Evolutionary conservation across 2,797 vertebrate genomes (phyloP), one percentile per base, ranked within the genome.

Genomic region (Novumbra hubbsi): DNA sequence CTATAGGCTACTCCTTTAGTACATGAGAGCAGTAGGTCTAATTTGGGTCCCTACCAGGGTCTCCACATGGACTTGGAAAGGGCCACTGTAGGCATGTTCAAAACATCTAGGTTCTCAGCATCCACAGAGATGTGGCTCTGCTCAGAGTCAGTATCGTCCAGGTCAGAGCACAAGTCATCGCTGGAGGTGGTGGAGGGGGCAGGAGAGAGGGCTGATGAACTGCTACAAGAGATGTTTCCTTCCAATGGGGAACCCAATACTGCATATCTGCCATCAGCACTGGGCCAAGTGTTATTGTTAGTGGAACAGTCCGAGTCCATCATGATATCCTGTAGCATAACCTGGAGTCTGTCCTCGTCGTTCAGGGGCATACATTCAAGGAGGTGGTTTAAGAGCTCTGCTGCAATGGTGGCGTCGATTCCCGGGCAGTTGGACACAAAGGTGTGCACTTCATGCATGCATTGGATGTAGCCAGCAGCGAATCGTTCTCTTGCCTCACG

Each of bases 361-460:
- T 92, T 93, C 63, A 98, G 90, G 7, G 97, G 97, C 97, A 98
- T 96, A 74, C 95, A 95, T 85, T 98, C 95, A 78, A 99, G 92
- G 75, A 99, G 94, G 88, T 98, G 96, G 90, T 96, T 98, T 55
- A 99, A 85, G 66, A 98, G 94, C 90, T 97, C 95, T 0, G 96
- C 95, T 0, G 95, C 95, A 0, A 97, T 87, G 0, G 94, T 83
- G 0, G 95, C 92, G n/a, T 98, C 96, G n/a, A 98, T 95, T 4
- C 94, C 95, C 0, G 96, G 96, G 81, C 94, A 97, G 89, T 84
- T 92, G 85, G 96, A 98, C 83, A 98, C 95, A 80, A 98, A 99
- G 0, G 95, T 97, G 89, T 99, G 97, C 78, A 98, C 98, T 83
- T 98, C 97, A 17, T 98, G 97, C 98, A 98, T 98, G 80, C 97